These are phyloP conservation scores for Riparia riparia DNA, from an alignment of 2,113 vertebrate genomes.

Conservation along the genomic window DNA sequence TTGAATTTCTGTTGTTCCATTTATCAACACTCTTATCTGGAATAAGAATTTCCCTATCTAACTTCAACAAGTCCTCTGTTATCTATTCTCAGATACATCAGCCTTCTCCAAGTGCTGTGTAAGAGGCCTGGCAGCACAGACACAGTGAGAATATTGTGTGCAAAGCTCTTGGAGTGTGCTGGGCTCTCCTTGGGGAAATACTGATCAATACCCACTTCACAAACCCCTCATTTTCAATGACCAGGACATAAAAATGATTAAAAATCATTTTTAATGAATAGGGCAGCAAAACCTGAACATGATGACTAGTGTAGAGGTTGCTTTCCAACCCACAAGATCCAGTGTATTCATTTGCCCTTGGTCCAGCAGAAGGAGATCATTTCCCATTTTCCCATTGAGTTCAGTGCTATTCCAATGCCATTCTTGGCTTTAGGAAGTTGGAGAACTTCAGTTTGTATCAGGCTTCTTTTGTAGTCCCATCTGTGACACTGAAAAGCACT, in stretches of 20 bases:
- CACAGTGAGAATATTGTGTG: not conserved
- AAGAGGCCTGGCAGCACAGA: not conserved
- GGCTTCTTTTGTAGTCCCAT: not conserved
- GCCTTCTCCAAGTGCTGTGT: not conserved
- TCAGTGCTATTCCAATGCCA: not conserved
- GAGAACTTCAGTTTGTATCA: not conserved
- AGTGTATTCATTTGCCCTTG: not conserved
- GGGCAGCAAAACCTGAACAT: not conserved
- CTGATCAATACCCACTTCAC: rapidly evolving
- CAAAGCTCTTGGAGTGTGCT: not conserved
- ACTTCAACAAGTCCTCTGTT: not conserved
- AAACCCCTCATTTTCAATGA: not conserved
- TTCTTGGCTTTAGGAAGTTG: not conserved
- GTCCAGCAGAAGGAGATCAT: not conserved
- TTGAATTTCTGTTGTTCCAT: not conserved
- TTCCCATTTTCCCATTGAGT: not conserved
- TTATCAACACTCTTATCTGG: not conserved
- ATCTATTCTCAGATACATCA: not conserved
- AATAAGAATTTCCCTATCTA: not conserved
- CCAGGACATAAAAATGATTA: not conserved
- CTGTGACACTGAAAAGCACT: not conserved
- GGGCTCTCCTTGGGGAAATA: not conserved
- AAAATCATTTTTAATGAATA: not conserved
- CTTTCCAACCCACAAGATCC: not conserved
- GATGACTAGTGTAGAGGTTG: not conserved